A percentile compares a stretch with the other conserved stretches of the same genome.
phyloP scores from a whole-genome alignment of 2,113 vertebrate species.

The Piaya cayana region DNA sequence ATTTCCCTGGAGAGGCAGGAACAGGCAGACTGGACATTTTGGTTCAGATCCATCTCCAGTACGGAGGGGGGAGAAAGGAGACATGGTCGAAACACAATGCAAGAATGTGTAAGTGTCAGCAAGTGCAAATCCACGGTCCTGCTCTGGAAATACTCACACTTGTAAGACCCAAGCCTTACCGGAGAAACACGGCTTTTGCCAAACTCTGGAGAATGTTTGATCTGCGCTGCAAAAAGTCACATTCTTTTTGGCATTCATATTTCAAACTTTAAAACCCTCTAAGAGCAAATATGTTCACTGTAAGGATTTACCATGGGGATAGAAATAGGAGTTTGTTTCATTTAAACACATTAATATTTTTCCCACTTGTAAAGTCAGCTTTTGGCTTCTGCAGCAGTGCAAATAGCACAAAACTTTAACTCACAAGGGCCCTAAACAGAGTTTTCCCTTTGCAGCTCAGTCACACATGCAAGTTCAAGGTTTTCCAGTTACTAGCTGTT shows the following conservation, averaged over 20 bases:
- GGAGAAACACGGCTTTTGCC: neutral
- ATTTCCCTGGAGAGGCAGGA: conserved; percentile 13
- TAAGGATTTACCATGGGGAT: conserved; percentile 46
- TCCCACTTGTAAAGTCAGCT: conserved; percentile 63
- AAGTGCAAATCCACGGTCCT: conserved; percentile 37
- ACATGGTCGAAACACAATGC: conserved; percentile 32
- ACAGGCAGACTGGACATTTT: conserved; percentile 43
- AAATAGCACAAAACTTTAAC: conserved; percentile 58
- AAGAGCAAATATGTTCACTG: conserved; percentile 41
- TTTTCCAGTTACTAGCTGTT: conserved; percentile 4
- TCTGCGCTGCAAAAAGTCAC: conserved; percentile 53
- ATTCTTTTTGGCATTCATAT: conserved; percentile 65
- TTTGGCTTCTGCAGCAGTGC: conserved; percentile 60
- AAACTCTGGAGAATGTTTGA: conserved; percentile 61
- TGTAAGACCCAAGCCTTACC: neutral
- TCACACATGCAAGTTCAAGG: neutral
- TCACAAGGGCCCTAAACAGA: conserved; percentile 10
- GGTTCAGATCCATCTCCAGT: conserved; percentile 11
- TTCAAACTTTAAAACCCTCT: conserved; percentile 58
- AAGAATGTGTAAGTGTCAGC: conserved; percentile 67
- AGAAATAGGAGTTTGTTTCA: conserved; percentile 62
- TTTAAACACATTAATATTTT: conserved; percentile 67
- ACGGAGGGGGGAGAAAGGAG: conserved; percentile 30
- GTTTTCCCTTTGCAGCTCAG: conserved; percentile 10
- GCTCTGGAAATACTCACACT: conserved; percentile 57